Evolutionary conservation across 2,888 invertebrate species (phyloP).

Genomic region (Listrodromus nycthemerus): DNA sequence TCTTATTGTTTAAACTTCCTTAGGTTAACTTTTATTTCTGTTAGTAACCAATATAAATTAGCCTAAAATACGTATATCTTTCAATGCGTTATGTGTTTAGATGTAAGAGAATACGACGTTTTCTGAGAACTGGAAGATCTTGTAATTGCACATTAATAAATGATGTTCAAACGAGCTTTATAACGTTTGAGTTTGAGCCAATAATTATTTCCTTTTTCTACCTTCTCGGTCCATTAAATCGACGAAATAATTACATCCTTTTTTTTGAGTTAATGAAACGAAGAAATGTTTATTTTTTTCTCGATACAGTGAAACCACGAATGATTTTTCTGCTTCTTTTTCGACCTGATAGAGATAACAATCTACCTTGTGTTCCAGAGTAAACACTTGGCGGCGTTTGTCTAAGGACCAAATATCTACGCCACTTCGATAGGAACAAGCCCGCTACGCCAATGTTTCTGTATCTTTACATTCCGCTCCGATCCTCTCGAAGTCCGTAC

Average conservation of each 20-base stretch:
- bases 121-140: background rate
- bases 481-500: background rate
- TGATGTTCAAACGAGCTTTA: background rate
- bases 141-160: background rate
- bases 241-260: background rate
- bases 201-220: background rate
- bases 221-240: background rate
- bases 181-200: background rate
- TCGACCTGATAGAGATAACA: background rate
- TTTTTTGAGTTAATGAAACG: too few relatives aligned
- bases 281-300: background rate
- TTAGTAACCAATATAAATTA: too few relatives aligned
- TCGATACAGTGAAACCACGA: background rate
- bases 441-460: constrained; percentile 42
- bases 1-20: background rate
- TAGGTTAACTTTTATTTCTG: too few relatives aligned
- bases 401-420: background rate
- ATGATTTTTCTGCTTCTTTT: background rate
- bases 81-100: background rate
- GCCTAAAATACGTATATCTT: too few relatives aligned
- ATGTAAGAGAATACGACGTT: background rate
- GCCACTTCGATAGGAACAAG: background rate
- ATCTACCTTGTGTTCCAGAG: background rate
- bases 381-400: constrained; percentile 13
- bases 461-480: background rate